phyloP scores from a whole-genome alignment of 2,113 vertebrate genomes.

The Tupaia tana region DNA sequence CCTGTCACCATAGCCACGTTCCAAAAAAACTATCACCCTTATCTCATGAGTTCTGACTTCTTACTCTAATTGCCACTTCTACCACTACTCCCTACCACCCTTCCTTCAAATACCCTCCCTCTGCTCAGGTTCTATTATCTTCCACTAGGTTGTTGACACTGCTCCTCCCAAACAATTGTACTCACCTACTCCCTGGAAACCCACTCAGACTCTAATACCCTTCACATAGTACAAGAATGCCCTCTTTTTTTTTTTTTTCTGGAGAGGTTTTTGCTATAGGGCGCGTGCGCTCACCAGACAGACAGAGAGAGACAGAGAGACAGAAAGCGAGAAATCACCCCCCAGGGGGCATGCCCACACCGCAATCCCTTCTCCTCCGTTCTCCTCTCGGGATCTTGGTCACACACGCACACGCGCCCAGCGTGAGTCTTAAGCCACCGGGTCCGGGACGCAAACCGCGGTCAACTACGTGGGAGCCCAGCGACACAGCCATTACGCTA shows the following conservation, averaged over 20 bases:
- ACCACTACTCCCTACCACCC: background rate
- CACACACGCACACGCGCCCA: no score
- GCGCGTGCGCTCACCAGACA: no score
- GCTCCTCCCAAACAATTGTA: background rate
- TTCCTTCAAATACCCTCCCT: background rate
- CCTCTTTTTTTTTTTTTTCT: background rate
- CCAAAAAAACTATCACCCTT: background rate
- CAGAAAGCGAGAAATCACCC: no score
- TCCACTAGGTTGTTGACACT: background rate
- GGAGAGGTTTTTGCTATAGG: no score
- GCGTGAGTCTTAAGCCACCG: no score
- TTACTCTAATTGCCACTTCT: background rate
- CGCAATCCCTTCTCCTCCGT: no score
- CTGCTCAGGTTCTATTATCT: background rate
- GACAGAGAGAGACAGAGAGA: no score
- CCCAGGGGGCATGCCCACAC: no score
- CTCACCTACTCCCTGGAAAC: background rate
- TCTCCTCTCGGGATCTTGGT: no score
- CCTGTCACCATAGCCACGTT: background rate
- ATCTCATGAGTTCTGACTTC: background rate
- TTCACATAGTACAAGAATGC: background rate
- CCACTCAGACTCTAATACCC: background rate
- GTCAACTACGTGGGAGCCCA: no score
- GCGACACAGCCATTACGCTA: no score
- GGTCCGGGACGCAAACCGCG: no score